Evolutionary conservation across 2,888 invertebrate species (phyloP).

Genomic region (Anodontia alba): DNA sequence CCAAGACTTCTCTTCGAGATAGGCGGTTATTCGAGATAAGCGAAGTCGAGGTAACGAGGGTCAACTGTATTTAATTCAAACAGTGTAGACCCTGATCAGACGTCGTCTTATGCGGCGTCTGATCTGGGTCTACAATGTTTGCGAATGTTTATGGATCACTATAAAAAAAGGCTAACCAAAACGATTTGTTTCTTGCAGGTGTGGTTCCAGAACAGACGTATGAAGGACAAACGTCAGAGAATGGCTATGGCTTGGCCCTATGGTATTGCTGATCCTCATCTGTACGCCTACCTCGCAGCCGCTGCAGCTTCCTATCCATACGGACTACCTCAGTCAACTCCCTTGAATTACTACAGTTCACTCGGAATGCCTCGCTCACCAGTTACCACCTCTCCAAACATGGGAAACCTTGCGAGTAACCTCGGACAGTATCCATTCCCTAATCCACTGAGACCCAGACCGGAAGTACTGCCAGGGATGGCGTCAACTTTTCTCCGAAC

Average conservation of each 20-base stretch:
- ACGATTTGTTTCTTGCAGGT: slow-evolving; percentile 67
- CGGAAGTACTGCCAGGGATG: slow-evolving; percentile 68
- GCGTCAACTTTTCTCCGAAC: slow-evolving; percentile 61
- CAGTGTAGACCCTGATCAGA: too few species aligned
- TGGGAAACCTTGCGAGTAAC: slow-evolving; percentile 54
- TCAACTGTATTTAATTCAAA: too few species aligned
- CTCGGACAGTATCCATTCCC: slow-evolving; percentile 67
- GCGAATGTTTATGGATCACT: background rate
- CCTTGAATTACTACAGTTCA: slow-evolving; percentile 75
- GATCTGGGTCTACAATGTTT: background rate
- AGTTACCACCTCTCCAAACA: slow-evolving; percentile 40
- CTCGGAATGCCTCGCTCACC: slow-evolving; percentile 62
- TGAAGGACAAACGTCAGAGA: slow-evolving; percentile 98
- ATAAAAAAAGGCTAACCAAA: background rate
- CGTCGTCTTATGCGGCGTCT: background rate
- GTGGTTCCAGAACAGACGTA: slow-evolving; percentile 98
- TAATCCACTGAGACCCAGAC: slow-evolving; percentile 66
- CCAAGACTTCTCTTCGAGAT: too few species aligned
- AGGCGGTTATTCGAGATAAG: too few species aligned
- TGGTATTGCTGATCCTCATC: slow-evolving; percentile 90
- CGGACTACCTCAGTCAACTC: slow-evolving; percentile 67
- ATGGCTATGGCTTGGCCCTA: slow-evolving; percentile 98
- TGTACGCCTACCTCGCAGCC: slow-evolving; percentile 94
- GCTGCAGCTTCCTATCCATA: slow-evolving; percentile 88
- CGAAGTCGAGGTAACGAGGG: too few species aligned